Evolutionary conservation across 2,113 vertebrate species (phyloP).

Genomic region (Cheilinus undulatus): DNA sequence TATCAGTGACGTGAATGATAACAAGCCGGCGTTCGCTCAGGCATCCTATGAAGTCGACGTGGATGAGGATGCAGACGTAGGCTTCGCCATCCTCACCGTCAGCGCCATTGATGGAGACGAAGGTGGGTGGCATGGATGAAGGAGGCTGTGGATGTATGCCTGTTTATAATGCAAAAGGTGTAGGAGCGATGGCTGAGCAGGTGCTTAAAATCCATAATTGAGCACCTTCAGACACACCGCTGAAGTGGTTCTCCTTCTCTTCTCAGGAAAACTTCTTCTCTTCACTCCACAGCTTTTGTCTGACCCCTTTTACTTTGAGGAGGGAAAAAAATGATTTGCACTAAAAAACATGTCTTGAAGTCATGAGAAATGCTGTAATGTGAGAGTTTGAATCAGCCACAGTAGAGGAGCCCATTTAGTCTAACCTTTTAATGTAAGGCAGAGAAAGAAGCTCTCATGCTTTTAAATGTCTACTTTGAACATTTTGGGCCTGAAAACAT

Average conservation of each 20-base stretch:
- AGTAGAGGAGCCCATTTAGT: slow-evolving; percentile 16
- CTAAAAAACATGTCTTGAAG: slow-evolving; percentile 12
- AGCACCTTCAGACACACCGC: slow-evolving; percentile 7
- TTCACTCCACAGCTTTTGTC: background rate
- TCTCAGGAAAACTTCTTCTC: slow-evolving; percentile 13
- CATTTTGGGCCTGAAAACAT: background rate
- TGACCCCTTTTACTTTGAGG: slow-evolving; percentile 23
- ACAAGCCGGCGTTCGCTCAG: slow-evolving; percentile 88
- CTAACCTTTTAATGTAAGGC: slow-evolving; percentile 6
- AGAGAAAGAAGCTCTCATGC: slow-evolving; percentile 3
- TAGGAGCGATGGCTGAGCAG: slow-evolving; percentile 1
- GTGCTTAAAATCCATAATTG: background rate
- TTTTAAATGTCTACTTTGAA: slow-evolving; percentile 1
- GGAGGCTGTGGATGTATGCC: background rate
- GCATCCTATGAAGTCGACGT: slow-evolving; percentile 85
- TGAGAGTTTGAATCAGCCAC: slow-evolving; percentile 18
- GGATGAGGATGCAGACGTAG: slow-evolving; percentile 89
- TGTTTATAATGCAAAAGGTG: background rate
- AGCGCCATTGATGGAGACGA: slow-evolving; percentile 90
- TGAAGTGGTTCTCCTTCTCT: slow-evolving; percentile 4
- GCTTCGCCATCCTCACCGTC: slow-evolving; percentile 86
- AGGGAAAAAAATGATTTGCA: background rate
- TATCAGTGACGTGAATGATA: slow-evolving; percentile 92
- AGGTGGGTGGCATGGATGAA: slow-evolving; percentile 77
- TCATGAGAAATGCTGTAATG: slow-evolving; percentile 11